Evolutionary conservation across 2,797 vertebrate species (phyloP).

Genomic region (Balearica regulorum): DNA sequence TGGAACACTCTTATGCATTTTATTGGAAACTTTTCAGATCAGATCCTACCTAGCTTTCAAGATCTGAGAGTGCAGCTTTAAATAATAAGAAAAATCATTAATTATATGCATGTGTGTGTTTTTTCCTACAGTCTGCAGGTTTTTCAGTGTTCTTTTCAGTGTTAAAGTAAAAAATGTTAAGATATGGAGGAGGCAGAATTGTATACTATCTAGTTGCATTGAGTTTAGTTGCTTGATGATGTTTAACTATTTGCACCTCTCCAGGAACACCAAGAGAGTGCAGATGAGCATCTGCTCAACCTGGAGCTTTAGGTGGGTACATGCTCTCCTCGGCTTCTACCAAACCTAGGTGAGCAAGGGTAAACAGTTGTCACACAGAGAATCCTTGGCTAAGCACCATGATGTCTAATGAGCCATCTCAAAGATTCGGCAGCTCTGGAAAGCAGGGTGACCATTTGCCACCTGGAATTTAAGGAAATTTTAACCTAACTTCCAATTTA

Average conservation of each 20-base stretch:
- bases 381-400: not conserved
- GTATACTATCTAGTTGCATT: not conserved
- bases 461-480: not conserved
- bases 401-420: not conserved
- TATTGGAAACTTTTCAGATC: not conserved
- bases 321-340: not conserved
- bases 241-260: not conserved
- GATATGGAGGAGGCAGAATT: not conserved
- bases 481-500: not conserved
- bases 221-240: not conserved
- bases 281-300: not conserved
- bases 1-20: not conserved
- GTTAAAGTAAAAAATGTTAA: not conserved
- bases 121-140: not conserved
- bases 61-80: not conserved
- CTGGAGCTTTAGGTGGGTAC: not conserved
- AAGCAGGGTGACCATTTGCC: not conserved
- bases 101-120: fast-evolving
- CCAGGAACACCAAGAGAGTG: not conserved
- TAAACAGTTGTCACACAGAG: not conserved
- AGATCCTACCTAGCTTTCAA: not conserved
- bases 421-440: not conserved
- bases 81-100: not conserved
- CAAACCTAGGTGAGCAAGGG: fast-evolving
- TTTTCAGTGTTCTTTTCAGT: not conserved